Evolutionary conservation across 2,888 invertebrate genomes (phyloP).

Genomic region (Drosophila demipolita): DNA sequence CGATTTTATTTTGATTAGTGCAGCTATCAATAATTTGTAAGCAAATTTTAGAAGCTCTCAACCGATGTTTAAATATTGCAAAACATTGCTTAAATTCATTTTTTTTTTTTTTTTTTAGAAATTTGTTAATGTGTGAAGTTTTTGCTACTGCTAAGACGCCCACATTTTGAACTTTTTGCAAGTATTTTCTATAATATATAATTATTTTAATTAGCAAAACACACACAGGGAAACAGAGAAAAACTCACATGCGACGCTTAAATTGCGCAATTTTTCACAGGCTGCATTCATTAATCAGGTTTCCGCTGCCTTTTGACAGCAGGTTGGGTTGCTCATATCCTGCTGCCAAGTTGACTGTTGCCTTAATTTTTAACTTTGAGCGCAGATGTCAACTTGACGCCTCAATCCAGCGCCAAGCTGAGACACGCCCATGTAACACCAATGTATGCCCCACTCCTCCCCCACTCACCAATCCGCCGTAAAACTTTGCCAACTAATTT

Average conservation of each 20-base stretch:
- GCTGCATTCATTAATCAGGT: constrained; percentile 71
- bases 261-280: constrained; percentile 22
- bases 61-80: background rate
- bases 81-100: background rate
- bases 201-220: constrained; percentile 66
- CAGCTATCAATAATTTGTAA: background rate
- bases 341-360: constrained; percentile 39
- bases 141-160: background rate
- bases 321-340: constrained; percentile 34
- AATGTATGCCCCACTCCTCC: background rate
- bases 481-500: constrained; percentile 66
- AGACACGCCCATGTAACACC: constrained; percentile 19
- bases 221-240: background rate
- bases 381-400: constrained; percentile 73
- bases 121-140: background rate
- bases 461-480: too few relatives aligned
- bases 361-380: constrained; percentile 78
- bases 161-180: constrained; percentile 32
- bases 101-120: too few relatives aligned
- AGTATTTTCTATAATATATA: constrained; percentile 59
- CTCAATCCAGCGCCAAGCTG: constrained; percentile 30
- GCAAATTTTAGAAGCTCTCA: background rate
- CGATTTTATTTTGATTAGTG: background rate
- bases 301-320: constrained; percentile 65
- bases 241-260: constrained; percentile 25